phyloP scores from a whole-genome alignment of 1,140 invertebrate genomes.

The Pogonus chalceus region DNA sequence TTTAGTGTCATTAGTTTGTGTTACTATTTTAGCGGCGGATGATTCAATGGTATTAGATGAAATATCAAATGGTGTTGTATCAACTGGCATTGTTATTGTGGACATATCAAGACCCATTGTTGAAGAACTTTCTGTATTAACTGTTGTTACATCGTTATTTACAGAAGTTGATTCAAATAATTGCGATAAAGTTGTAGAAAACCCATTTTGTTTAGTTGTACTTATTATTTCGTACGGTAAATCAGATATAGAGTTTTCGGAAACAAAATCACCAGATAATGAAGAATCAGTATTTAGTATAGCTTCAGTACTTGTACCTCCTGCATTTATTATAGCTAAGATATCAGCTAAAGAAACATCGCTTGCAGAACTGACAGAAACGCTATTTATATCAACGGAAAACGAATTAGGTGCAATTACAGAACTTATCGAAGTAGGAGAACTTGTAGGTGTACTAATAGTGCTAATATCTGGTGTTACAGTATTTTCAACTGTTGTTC shows the following conservation, averaged over 20 bases:
- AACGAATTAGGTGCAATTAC: not conserved
- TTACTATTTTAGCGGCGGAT: no score
- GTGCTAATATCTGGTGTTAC: not conserved
- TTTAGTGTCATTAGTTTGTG: not conserved
- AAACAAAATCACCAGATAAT: conserved; percentile 9
- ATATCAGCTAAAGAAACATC: conserved; percentile 3
- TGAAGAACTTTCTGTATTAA: conserved; percentile 17
- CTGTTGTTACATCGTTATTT: not conserved
- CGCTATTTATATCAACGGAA: not conserved
- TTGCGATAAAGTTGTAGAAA: not conserved
- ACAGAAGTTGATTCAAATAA: not conserved
- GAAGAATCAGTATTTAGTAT: conserved; percentile 20
- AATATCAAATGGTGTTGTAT: conserved; percentile 28
- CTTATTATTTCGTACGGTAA: conserved; percentile 33
- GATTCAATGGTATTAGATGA: conserved; percentile 24
- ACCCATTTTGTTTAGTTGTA: conserved; percentile 36
- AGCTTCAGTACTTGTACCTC: conserved; percentile 11
- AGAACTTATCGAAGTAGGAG: not conserved
- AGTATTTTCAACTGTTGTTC: conserved; percentile 24
- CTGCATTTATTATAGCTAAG: conserved; percentile 12
- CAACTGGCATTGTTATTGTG: conserved; percentile 9
- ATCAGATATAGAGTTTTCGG: conserved; percentile 16
- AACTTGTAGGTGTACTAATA: not conserved
- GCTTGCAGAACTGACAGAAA: not conserved
- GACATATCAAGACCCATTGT: not conserved